Evolutionary conservation across 2,113 vertebrate species (phyloP), one percentile per base, ranked within the genome.

Genomic region (Nyctibius bracteatus): DNA sequence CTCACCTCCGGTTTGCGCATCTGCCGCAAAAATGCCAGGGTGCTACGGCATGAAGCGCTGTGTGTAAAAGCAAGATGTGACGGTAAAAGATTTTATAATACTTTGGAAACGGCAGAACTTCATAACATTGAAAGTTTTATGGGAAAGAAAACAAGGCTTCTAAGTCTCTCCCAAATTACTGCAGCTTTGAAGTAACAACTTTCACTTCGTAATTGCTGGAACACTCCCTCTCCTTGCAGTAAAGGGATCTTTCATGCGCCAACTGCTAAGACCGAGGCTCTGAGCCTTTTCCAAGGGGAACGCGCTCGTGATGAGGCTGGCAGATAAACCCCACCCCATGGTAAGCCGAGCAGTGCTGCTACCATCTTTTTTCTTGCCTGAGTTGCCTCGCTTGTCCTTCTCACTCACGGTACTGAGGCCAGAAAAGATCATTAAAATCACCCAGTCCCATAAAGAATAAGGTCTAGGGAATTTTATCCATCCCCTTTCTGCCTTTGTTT

Each of bases 141-240:
- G 49, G 37, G 54, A 68, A 79, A 54, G 44, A 58, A 82, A 80
- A 65, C 24, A 43, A 47, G 37, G 39, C 66, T 82, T 87, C 61
- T 75, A 86, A 91, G 91, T 77, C 94, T 95, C 68, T 83, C 87
- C 75, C 62, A 74, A 80, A 96, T 92, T 78, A 87, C 6, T 43
- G 28, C 63, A 90, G 90, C 72, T 96, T 93, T 95, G 92, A 96
- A 95, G 92, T 65, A 78, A 68, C 57, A 86, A 67, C 85, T 81
- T 94, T 81, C 90, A 72, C 90, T 72, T 27, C 55, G 54, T 46
- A 61, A 92, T 68, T 61, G 85, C 31, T 57, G 94, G 68, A 89
- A 96, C 61, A 24, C 47, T 81, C 62, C 46, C 35, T 47, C 84
- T 70, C 33, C 51, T 49, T 28, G 81, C 61, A 77, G 47, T 28